Base-by-base conservation (phyloP, 2,797 vertebrate species). In the Epinephelus coioides region DNA sequence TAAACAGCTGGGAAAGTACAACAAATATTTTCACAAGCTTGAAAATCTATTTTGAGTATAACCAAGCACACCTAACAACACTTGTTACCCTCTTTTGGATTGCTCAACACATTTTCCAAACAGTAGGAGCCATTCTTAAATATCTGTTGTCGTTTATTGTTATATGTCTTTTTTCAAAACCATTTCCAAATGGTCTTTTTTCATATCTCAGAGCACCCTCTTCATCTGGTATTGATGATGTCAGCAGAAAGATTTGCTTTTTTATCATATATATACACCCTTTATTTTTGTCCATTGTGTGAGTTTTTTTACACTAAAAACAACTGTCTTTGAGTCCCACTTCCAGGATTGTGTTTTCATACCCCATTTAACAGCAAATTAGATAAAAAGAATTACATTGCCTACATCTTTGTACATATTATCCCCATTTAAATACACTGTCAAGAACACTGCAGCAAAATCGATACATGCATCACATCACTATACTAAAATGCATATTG, bases 1-100 rank as follows among this genome's bases (percentile, higher is more conserved):
- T 51, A 59, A 7, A 86, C 34, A 53, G 74, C 75, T 83, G 67
- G 17, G 54, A 69, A 70, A 51, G 49, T 13, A 61, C 5, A 8
- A 18, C 3, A 59, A 34, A 68, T 51, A 34, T 54, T 54, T 72
- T 64, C 55, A 60, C 18, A 38, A 23, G 30, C 9, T n/a, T 23
- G 15, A 43, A 55, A 5, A 38, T 13, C 30, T 30, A 46, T 30
- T 55, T 6, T 63, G 17, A 53, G 43, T 19, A 23, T 60, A 25
- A 18, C 19, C 54, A 18, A 56, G 12, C 3, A n/a, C 11, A 47
- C 53, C 40, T 44, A n/a, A 72, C 25, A 61, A 40, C 40, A 17
- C 21, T 17, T 21, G 19, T 60, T 34, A 47, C 14, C 14, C 6
- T 60, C 6, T 43, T 43, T 3, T 8, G 10, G 63, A 34, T 51